Conservation (phyloP, 2,888 invertebrate genomes). For the Melipona beecheii region DNA sequence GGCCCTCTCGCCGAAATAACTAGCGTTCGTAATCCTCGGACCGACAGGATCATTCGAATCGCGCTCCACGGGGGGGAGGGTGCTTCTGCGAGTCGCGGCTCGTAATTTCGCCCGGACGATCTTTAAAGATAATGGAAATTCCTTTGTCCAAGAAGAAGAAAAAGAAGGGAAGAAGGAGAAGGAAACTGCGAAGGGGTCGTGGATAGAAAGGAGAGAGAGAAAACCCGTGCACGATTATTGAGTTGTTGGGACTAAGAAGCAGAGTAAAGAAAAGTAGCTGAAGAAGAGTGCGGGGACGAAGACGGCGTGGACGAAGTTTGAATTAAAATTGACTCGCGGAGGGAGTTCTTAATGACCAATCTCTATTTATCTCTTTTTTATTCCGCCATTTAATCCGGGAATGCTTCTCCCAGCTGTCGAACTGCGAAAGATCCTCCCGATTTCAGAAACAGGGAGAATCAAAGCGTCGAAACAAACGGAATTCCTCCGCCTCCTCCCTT, state of each 20-base stretch:
- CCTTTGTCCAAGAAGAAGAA: background rate
- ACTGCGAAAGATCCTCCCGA: background rate
- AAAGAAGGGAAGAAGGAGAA: background rate
- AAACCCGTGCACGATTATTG: conserved; percentile 1
- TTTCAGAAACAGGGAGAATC: background rate
- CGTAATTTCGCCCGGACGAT: conserved; percentile 50
- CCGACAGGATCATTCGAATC: conserved; percentile 57
- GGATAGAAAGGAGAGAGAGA: conserved; percentile 13
- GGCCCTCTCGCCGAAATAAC: conserved; percentile 46
- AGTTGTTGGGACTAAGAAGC: background rate
- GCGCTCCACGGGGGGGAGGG: conserved; percentile 11
- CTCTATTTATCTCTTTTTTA: background rate
- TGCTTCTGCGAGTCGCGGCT: conserved; percentile 44
- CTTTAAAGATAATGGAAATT: conserved; percentile 55
- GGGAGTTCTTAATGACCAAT: background rate
- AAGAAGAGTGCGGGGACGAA: background rate
- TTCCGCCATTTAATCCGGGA: background rate
- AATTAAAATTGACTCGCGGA: background rate
- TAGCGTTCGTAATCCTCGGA: conserved; percentile 57
- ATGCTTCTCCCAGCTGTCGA: background rate
- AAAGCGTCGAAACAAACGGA: background rate
- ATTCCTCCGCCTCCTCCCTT: background rate
- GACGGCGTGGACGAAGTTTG: background rate
- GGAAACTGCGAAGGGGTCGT: background rate
- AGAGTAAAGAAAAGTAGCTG: background rate